Percentiles rank a stretch among this genome's conserved stretches.
These are phyloP conservation scores for Bos indicus DNA, from an alignment of 2,113 vertebrate genomes.

Conservation along the genomic window DNA sequence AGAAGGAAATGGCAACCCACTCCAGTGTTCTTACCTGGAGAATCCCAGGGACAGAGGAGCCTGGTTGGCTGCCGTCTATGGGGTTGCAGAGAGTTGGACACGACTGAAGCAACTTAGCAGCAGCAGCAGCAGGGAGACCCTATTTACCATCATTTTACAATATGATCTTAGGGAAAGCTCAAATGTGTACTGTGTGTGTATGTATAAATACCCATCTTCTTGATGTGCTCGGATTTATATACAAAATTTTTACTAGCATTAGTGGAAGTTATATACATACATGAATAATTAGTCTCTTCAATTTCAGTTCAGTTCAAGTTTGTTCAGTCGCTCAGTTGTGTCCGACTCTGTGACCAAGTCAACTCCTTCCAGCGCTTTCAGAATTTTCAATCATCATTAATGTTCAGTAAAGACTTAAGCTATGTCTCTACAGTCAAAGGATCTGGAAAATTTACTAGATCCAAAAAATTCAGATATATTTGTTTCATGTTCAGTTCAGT, in stretches of 20 bases:
- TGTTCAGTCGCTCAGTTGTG: too few relatives aligned
- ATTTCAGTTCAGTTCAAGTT: not conserved
- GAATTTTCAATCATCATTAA: not conserved
- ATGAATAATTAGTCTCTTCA: constrained; percentile 2
- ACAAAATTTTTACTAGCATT: not conserved
- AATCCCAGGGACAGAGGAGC: too few relatives aligned
- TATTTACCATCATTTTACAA: not conserved
- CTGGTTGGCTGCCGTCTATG: not conserved
- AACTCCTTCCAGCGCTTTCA: not conserved
- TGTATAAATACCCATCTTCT: not conserved
- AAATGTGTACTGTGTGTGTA: not conserved
- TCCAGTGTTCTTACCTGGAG: too few relatives aligned
- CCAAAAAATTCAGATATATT: not conserved
- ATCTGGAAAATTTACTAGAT: not conserved
- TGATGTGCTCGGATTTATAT: not conserved
- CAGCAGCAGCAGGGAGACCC: not conserved
- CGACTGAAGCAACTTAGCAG: accelerated
- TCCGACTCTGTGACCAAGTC: too few relatives aligned
- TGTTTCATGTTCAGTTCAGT: not conserved
- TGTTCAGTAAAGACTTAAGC: not conserved
- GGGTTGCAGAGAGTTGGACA: accelerated
- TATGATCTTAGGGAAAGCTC: not conserved
- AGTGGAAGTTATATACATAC: not conserved
- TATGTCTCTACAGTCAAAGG: not conserved
- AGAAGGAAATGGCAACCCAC: too few relatives aligned